Evolutionary conservation across 2,888 invertebrate species (phyloP), one percentile per base, ranked within the genome.

Genomic region (Netelia inedita): DNA sequence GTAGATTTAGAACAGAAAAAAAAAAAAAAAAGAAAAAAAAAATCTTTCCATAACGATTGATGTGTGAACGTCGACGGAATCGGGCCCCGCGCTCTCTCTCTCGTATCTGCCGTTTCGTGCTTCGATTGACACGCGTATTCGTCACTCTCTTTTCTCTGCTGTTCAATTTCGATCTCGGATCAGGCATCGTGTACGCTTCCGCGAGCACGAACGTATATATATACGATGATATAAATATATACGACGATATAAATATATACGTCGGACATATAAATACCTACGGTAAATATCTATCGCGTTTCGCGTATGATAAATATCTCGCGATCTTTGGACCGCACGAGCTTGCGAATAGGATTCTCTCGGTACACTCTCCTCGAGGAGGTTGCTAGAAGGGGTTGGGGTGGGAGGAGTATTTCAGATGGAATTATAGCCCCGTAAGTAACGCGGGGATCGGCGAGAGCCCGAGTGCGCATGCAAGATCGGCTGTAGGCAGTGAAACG

Each of bases 381-480:
- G 14, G 16, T n/a, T n/a, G n/a, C n/a, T n/a, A n/a, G n/a, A n/a
- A n/a, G n/a, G n/a, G n/a, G n/a, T n/a, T n/a, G 23, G 2, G 23
- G 6, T 1, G 35, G 41, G 16, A 11, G 28, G 21, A 66, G 68
- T 16, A 61, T 68, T 68, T 61, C 43, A 59, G 50, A 81, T 61
- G 69, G 50, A 81, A 81, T 81, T 61, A 81, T 50, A 43, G 68
- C 43, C 55, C 69, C 46, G 69, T 81, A 65, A 57, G 79, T 73
- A 80, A 80, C 73, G 35, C 57, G 65, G 65, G 35, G 11, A 55
- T 55, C 41, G 59, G 71, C 53, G 63, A 71, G 41, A 35, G 35
- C 35, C 63, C 21, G 53, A 79, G 63, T 53, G 69, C 41, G 69
- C 41, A 55, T 11, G 57, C 59, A 76, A 53, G 11, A 73, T 14